A percentile compares a stretch with the other conserved stretches of the same genome.
Evolutionary conservation across 2,113 vertebrate genomes (phyloP).

Genomic region (Sander lucioperca): DNA sequence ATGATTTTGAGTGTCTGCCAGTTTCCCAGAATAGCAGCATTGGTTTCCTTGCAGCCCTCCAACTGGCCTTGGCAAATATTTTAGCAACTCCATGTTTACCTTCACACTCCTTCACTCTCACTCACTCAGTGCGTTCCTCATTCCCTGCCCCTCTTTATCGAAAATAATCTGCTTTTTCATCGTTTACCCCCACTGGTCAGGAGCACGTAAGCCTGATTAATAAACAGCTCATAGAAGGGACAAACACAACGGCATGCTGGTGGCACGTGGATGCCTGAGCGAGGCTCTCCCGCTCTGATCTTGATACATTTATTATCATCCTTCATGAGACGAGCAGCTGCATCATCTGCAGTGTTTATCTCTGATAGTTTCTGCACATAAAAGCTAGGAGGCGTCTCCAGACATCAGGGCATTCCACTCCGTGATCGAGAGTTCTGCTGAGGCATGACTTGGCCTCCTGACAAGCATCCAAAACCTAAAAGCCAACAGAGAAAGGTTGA

Average conservation of each 20-base stretch:
- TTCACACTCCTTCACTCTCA: conserved; percentile 73
- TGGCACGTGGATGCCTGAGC: conserved; percentile 22
- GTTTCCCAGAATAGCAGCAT: conserved; percentile 83
- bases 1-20: conserved; percentile 83
- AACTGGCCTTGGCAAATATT: conserved; percentile 84
- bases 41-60: conserved; percentile 80
- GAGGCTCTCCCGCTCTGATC: conserved; percentile 20
- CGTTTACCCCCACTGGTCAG: conserved; percentile 35
- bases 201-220: conserved; percentile 26
- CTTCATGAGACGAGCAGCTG: conserved; percentile 36
- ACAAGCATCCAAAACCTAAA: conserved; percentile 37
- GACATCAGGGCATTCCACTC: conserved; percentile 59
- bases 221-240: conserved; percentile 34
- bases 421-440: conserved; percentile 63
- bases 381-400: conserved; percentile 7
- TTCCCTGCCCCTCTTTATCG: conserved; percentile 53
- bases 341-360: conserved; percentile 29
- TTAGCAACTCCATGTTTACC: conserved; percentile 82
- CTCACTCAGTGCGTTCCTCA: conserved; percentile 62
- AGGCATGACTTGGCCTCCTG: conserved; percentile 56
- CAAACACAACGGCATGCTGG: conserved; percentile 15
- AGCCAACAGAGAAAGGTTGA: conserved; percentile 30
- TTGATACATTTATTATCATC: conserved; percentile 6
- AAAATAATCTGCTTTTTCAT: conserved; percentile 59
- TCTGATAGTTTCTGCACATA: conserved; percentile 15